phyloP scores from a whole-genome alignment of 1,140 invertebrate species.

The Zaprionus nigranus region DNA sequence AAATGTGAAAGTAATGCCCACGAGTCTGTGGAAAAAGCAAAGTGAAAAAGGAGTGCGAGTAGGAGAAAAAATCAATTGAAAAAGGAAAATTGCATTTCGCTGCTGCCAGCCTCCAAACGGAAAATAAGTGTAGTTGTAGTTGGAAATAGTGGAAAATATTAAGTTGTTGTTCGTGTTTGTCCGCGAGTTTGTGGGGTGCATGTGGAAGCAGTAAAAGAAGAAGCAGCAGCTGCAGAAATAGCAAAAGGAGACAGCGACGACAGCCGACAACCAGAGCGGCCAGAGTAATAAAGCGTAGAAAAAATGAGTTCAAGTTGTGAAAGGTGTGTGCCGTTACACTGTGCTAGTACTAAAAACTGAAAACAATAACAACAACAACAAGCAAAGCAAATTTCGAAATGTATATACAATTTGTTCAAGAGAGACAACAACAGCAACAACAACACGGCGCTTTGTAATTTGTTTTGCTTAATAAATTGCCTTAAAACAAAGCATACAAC shows the following conservation, averaged over 20 bases:
- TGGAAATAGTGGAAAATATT: conserved; percentile 63
- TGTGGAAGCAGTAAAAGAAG: conserved; percentile 48
- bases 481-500: conserved; percentile 52
- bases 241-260: conserved; percentile 74
- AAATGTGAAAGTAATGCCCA: conserved; percentile 72
- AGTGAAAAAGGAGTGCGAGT: conserved; percentile 70
- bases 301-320: conserved; percentile 84
- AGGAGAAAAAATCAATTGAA: conserved; percentile 75
- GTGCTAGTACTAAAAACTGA: conserved; percentile 44
- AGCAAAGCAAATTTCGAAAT: conserved; percentile 67
- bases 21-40: conserved; percentile 55
- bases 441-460: conserved; percentile 40
- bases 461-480: conserved; percentile 67
- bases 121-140: conserved; percentile 62
- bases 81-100: conserved; percentile 71
- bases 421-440: conserved; percentile 31
- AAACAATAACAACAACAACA: conserved; percentile 42
- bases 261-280: conserved; percentile 53
- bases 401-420: conserved; percentile 74
- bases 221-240: conserved; percentile 70
- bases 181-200: conserved; percentile 56
- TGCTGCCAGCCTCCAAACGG: conserved; percentile 49
- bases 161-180: conserved; percentile 63
- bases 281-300: conserved; percentile 73
- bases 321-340: conserved; percentile 82